Percentiles rank a stretch among this genome's conserved stretches.
phyloP scores from a whole-genome alignment of 2,888 invertebrate species.

The Allolobophora icterica region DNA sequence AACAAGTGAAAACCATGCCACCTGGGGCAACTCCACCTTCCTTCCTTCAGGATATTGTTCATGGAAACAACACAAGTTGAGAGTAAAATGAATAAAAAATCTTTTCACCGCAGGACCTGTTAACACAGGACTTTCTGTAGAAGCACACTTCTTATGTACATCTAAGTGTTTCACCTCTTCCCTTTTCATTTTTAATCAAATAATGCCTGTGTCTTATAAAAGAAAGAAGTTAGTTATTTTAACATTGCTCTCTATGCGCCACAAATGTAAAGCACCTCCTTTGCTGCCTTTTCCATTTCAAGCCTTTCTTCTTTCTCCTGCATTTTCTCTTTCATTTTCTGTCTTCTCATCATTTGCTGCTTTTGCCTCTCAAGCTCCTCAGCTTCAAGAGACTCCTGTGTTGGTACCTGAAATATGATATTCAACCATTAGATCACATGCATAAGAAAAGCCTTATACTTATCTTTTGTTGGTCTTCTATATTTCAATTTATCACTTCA shows the following conservation, averaged over 20 bases:
- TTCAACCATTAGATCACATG: neutral
- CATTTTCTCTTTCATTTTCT: conserved; percentile 22
- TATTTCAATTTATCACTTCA: no score
- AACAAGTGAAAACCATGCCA: neutral
- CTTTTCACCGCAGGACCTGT: no score
- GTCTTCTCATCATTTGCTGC: neutral
- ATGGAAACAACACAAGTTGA: no score
- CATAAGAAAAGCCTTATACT: no score
- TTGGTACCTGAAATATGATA: conserved; percentile 23
- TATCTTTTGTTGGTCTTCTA: no score
- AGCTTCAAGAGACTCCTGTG: neutral
- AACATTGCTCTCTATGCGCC: no score
- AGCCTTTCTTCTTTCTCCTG: conserved; percentile 31
- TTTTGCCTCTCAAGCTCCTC: neutral
- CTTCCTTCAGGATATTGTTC: no score
- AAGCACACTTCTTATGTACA: neutral
- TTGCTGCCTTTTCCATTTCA: conserved; percentile 38
- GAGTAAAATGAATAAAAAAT: no score
- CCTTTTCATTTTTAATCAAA: neutral
- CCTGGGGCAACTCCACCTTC: neutral
- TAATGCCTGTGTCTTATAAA: neutral
- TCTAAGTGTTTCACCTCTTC: neutral
- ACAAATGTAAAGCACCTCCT: conserved; percentile 2
- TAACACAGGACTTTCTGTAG: no score
- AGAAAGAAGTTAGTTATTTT: no score